These are phyloP conservation scores for Sycophila sp. DNA, from an alignment of 1,140 invertebrate genomes.

Conservation along the genomic window DNA sequence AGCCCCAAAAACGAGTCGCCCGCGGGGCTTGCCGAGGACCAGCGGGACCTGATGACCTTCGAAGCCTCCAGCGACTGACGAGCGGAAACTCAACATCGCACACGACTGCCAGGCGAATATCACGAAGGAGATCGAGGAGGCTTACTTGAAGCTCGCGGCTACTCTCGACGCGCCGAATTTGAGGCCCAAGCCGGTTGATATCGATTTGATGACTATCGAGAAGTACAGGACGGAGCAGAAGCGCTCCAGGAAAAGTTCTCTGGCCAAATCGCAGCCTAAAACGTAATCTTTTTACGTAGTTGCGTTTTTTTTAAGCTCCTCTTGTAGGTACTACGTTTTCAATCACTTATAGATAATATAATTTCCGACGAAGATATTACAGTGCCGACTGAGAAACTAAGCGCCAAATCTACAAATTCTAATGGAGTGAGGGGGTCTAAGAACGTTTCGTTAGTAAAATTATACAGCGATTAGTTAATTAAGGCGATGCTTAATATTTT, in stretches of 20 bases:
- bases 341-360: no score
- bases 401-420: no score
- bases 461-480: no score
- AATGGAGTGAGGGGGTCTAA: no score
- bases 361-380: no score
- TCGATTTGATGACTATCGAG: constrained; percentile 54
- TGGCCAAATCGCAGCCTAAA: constrained; percentile 6
- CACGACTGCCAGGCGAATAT: constrained; percentile 53
- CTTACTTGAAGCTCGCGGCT: constrained; percentile 61
- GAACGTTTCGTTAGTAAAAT: no score
- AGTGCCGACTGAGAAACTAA: no score
- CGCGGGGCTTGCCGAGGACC: background rate
- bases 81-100: constrained; percentile 23
- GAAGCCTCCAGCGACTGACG: constrained; percentile 49
- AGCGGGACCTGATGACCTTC: constrained; percentile 58
- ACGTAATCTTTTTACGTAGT: constrained; percentile 2
- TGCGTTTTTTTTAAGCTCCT: no score
- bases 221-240: constrained; percentile 62
- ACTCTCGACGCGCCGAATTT: constrained; percentile 49
- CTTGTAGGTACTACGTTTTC: no score
- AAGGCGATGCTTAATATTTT: no score
- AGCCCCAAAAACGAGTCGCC: no score
- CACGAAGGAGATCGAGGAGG: constrained; percentile 64
- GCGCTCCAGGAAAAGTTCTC: constrained; percentile 13
- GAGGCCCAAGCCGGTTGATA: background rate